Base-by-base conservation (phyloP, 2,797 vertebrate species). In the Glyptemys insculpta region DNA sequence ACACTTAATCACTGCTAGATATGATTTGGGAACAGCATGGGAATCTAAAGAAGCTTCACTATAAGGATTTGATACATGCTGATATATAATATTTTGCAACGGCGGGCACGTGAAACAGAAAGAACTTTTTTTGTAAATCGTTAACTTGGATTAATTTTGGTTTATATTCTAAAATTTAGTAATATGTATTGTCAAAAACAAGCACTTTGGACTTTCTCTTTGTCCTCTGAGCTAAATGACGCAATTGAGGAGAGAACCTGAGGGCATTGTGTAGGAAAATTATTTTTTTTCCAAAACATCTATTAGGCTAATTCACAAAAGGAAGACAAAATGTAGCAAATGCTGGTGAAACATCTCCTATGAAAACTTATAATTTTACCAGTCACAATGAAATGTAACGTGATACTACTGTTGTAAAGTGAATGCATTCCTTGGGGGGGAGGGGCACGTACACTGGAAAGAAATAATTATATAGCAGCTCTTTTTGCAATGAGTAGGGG, bases 21-120 rank as follows among this genome's bases (percentile, higher is more conserved):
- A 59, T 53, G 83, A 11, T 2, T 25, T 72, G 65, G 65, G 27
- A 90, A 65, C 14, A 27, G 83, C 1, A 37, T 57, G 4, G 62
- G 29, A 82, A 85, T 88, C 79, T 88, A n/a, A 62, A 12, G 18
- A 78, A 90, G 9, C 19, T 85, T 16, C 86, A 11, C n/a, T 85
- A 34, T 6, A 78, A 44, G 1, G 0, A 27, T 47, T 76, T 95
- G 90, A n/a, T 52, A 65, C 0, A 0, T 47, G 4, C 47, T 41
- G 1, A 18, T 76, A 72, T 59, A 11, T 65, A 31, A 72, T 78
- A 25, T 82, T 81, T 41, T 27, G 23, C 53, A 52, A 5, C 56
- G 15, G 68, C 89, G 65, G 44, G 31, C 21, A 68, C 49, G 79
- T 90, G 25, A 82, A 68, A 85, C 59, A 91, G 37, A 83, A 81